Base-by-base conservation (phyloP, 2,888 invertebrate species). In the Cheilosia vernalis region DNA sequence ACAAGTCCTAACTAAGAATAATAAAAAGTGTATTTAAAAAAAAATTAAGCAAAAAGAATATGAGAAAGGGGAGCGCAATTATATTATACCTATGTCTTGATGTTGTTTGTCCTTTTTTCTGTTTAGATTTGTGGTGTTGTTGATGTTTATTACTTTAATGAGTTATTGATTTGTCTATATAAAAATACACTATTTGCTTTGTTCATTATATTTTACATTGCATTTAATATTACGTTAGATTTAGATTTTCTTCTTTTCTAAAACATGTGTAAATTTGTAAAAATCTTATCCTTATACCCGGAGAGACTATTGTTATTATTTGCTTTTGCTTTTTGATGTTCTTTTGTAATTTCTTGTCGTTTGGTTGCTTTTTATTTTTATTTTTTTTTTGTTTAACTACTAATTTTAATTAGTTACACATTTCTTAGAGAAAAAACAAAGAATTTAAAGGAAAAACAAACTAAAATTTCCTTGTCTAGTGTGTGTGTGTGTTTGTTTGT, bases 131-230 rank as follows among this genome's bases (percentile, higher is more conserved):
- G 17, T 67, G 49, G 37, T 61, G 30, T 40, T 69, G 42, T 30
- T 60, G 44, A 69, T 66, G 56, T 69, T 77, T 74, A 73, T 60
- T 74, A 74, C 27, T 58, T 70, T 69, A 51, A 77, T 60, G 70
- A 72, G 70, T 77, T 70, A 66, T 85, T 85, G 85, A 76, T 85
- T 85, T 80, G 85, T 85, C 85, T 85, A 85, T 85, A 85, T 85
- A 85, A 85, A 85, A 85, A 85, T 85, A 85, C 85, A 76, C 76
- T 85, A 85, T 85, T 85, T 85, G 66, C 76, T 85, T 80, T 85
- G 78, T 84, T 84, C 67, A 84, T 84, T 79, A 78, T 84, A 84
- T 84, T 79, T 84, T 84, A 84, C 84, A 83, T 83, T 78, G 82
- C 78, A 51, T 83, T 83, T 69, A 76, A 66, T 80, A 84, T 84